Evolutionary conservation across 2,113 vertebrate genomes (phyloP), one percentile per base, ranked within the genome.

Genomic region (Trinectes maculatus): DNA sequence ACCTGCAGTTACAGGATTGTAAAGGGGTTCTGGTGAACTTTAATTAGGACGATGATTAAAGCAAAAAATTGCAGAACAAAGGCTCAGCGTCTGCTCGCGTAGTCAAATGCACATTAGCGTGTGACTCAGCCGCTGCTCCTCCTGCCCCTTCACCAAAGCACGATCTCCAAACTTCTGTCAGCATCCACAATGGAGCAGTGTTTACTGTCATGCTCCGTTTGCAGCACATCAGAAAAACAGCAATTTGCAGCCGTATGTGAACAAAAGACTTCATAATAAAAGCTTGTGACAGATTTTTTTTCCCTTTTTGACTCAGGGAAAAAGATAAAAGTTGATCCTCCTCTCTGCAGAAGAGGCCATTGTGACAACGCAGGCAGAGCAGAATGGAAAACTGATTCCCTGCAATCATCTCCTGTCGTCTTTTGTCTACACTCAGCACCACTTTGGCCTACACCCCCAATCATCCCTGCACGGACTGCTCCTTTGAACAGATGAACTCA

Each of bases 241-340:
- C 61, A 80, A 67, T 86, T 84, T 75, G 70, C 74, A 51, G 68
- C 25, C 24, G 9, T 47, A 79, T 21, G 25, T 44, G 51, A 82
- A 90, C 86, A 89, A 87, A 85, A 83, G 79, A 74, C 58, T 78
- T 88, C 72, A 83, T 28, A 75, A 87, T 84, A 85, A 87, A 83
- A 84, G 83, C 56, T 69, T 71, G 39, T 82, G 89, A 88, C 76
- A 81, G 69, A 12, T 24, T 62, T 61, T 67, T 29, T 40, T 48
- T 26, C 5, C 31, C 31, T 3, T 24, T 54, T 59, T 52, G 19
- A 60, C 46, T 52, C 34, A 59, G 7, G 51, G 36, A 33, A 65
- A 71, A 61, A 51, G 55, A 73, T 71, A 48, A 71, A 80, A 77
- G 68, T 80, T 56, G 48, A 62, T 69, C 55, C 49, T 73, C 36